phyloP scores from a whole-genome alignment of 2,113 vertebrate species.

The Equus przewalskii region DNA sequence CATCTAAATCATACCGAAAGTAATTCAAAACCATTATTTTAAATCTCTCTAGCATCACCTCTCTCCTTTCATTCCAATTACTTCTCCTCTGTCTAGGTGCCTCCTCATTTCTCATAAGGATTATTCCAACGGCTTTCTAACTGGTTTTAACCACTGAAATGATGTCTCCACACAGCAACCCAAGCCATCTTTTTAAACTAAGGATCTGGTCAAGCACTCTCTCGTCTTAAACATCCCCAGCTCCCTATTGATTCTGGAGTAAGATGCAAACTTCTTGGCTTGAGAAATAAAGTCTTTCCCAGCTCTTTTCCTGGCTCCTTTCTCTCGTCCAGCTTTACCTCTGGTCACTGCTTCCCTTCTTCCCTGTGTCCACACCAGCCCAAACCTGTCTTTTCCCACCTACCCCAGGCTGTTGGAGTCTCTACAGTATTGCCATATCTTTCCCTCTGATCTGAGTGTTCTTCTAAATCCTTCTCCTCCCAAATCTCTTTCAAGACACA shows the following conservation, averaged over 20 bases:
- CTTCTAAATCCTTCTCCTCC: neutral
- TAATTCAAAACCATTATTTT: neutral
- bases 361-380: neutral
- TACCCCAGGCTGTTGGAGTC: neutral
- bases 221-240: neutral
- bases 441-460: neutral
- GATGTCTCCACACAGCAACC: too few relatives aligned
- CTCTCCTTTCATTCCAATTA: neutral
- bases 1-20: neutral
- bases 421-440: neutral
- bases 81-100: neutral
- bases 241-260: neutral
- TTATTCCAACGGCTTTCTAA: neutral
- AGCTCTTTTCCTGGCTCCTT: neutral
- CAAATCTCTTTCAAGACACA: neutral
- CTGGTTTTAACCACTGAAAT: neutral
- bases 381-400: neutral
- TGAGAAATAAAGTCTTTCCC: neutral
- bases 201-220: neutral
- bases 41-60: neutral
- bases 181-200: neutral
- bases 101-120: neutral
- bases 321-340: neutral
- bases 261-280: neutral
- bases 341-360: neutral